Evolutionary conservation across 2,113 vertebrate genomes (phyloP), one percentile per base, ranked within the genome.

Genomic region (Ameiurus melas): DNA sequence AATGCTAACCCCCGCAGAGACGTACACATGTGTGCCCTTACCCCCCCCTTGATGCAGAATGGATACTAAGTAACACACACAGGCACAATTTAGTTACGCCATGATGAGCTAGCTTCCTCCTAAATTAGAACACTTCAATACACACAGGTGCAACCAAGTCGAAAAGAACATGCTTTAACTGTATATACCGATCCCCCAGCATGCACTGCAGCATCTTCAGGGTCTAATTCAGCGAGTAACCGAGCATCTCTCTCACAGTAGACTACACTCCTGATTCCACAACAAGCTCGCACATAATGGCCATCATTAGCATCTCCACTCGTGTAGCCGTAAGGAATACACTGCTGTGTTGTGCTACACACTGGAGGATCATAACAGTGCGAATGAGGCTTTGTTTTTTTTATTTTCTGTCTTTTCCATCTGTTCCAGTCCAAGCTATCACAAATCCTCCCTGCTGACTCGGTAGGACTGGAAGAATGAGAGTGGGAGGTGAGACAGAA

Each of bases 31-130:
- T 19, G 39, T 16, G 22, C 30, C 16, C 47, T 17, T 16, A 70
- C 55, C 3, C n/a, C 58, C 22, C 39, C 55, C 5, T 16, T 30
- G 33, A 66, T 92, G 86, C 87, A 85, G 82, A 47, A n/a, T 53
- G 30, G 12, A 36, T 60, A 85, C 92, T 89, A 92, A 90, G 89
- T 88, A 55, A 57, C n/a, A 71, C 68, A 83, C 57, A 83, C 68
- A 78, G n/a, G 83, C 88, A 87, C 43, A 71, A 20, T 89, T 80
- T 39, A 33, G 39, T 71, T 27, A 84, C 51, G 36, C 84, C 80
- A 79, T 30, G 13, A 20, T 77, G 64, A 25, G 39, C 79, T 79
- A 81, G 77, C 30, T 47, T 64, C 30, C 55, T 82, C 79, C 51
- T 84, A 25, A 10, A 33, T 66, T 1, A 51, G n/a, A 39, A 36